Evolutionary conservation across 2,888 invertebrate species (phyloP), one percentile per base, ranked within the genome.

Genomic region (Lissonota sp.): DNA sequence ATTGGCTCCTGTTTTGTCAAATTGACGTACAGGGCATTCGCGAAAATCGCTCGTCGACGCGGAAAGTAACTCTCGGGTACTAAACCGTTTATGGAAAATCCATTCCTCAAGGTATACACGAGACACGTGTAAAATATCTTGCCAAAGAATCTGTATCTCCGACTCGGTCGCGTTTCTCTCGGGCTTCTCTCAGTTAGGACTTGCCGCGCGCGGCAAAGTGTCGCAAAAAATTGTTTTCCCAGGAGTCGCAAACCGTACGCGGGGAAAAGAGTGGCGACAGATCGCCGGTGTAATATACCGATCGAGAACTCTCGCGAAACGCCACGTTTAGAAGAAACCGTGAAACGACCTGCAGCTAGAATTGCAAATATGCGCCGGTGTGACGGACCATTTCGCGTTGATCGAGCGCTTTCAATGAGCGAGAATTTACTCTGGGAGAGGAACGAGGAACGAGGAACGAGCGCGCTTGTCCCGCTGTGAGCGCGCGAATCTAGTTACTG

Each of bases 141-240:
- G 57, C 26, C n/a, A 4, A 53, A 37, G 57, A 57, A 57, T 57
- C 37, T 37, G 57, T 37, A 37, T 57, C 57, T 57, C 8, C 46
- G 44, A 62, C 5, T 58, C 55, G 64, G 16, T 64, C 7, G 55
- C 70, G 40, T 57, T 63, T 76, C 26, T 53, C 55, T 46, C 16
- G 26, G 4, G n/a, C n/a, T 42, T 14, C 12, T 40, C 58, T 57
- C 64, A 14, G 57, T 77, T 51, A 57, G 70, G 77, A 70, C 57
- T 71, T 26, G 69, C 77, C 49, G 26, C 51, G 16, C 26, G 16
- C 70, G 37, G 39, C 64, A 58, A 76, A 70, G 77, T 58, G 63
- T 64, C 12, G 70, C 51, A 77, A 77, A 72, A 77, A 77, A 77
- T 4, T 8, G 57, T 70, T 77, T 77, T 77, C 64, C 77, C 77